Evolutionary conservation across 2,888 invertebrate species (phyloP), one percentile per base, ranked within the genome.

Genomic region (Acronicta leporina): DNA sequence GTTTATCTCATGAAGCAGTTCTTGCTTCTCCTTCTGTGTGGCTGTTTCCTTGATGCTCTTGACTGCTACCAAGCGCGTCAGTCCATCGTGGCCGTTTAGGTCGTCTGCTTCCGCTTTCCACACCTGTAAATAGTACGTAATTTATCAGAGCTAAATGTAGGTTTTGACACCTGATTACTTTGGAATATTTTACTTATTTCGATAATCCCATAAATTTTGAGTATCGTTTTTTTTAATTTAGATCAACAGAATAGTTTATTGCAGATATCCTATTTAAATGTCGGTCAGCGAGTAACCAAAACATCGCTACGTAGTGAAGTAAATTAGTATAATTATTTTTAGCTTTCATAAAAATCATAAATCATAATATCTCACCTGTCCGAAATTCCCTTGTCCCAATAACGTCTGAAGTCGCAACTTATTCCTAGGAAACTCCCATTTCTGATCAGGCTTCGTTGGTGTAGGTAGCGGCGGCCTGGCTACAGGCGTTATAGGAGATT

Each of bases 21-120:
- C 97, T 70, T 97, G 96, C 79, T 97, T 97, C 77, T 97, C 97
- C 66, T 96, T 96, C 74, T 96, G 96, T 15, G 97, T 96, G 8
- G 97, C 97, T 41, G 96, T 96, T 74, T 97, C 97, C 82, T 97
- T 97, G 55, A 97, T 96, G 10, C 96, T 97, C 87, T 98, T 98
- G 8, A 98, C 97, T 5, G 98, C 98, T n/a, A 98, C 98, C 65
- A 97, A 95, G 60, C 97, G 94, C 16, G 97, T 97, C 64, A 97
- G 95, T 0, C 97, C 97, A 71, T 96, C 96, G 80, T 97, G 97
- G 0, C 97, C 97, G 47, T 96, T 96, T 57, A 97, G 92, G 80
- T 97, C 97, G 77, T 97, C 97, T 0, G 97, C 97, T 87, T 97
- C 97, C 5, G 97, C 97, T 89, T 97, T 97, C 97, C 97, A 97